Conservation (phyloP, 2,888 invertebrate genomes). For the Tenodera sinensis region DNA sequence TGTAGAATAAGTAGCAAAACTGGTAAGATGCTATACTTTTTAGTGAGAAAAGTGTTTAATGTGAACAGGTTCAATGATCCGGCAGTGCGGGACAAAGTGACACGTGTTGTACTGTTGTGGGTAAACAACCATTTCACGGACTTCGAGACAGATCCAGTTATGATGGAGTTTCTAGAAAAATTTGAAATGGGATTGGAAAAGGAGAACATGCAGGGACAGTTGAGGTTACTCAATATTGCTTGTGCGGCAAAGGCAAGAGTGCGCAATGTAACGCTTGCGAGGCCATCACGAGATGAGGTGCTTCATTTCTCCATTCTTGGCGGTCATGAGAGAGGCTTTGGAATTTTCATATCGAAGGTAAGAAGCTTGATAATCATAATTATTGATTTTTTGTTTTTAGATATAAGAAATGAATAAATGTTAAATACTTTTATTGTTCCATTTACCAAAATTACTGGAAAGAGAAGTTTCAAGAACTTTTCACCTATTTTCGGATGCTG, state of each 20-base stretch:
- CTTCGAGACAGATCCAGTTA: slow-evolving; percentile 91
- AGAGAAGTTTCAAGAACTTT: too few relatives aligned
- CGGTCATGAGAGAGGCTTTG: slow-evolving; percentile 81
- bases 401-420: too few relatives aligned
- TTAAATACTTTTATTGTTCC: too few relatives aligned
- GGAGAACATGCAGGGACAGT: slow-evolving; percentile 77
- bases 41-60: background rate
- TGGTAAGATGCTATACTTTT: background rate
- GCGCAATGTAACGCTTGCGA: slow-evolving; percentile 84
- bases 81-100: slow-evolving; percentile 76
- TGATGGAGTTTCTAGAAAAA: slow-evolving; percentile 94
- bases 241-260: slow-evolving; percentile 95
- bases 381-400: too few relatives aligned
- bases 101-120: slow-evolving; percentile 94
- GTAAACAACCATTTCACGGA: slow-evolving; percentile 98
- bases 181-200: slow-evolving; percentile 83
- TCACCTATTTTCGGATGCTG: too few relatives aligned
- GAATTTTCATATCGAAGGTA: slow-evolving; percentile 87
- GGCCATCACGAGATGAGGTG: slow-evolving; percentile 89
- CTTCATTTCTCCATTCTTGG: slow-evolving; percentile 92
- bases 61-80: slow-evolving; percentile 66
- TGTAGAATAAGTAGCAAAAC: too few relatives aligned
- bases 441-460: too few relatives aligned
- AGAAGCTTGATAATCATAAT: background rate
- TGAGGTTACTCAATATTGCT: slow-evolving; percentile 83